A percentile compares a stretch with the other conserved stretches of the same genome.
These are phyloP conservation scores for Craterocephalus amniculus DNA, from an alignment of 2,797 vertebrate genomes.

Conservation along the genomic window DNA sequence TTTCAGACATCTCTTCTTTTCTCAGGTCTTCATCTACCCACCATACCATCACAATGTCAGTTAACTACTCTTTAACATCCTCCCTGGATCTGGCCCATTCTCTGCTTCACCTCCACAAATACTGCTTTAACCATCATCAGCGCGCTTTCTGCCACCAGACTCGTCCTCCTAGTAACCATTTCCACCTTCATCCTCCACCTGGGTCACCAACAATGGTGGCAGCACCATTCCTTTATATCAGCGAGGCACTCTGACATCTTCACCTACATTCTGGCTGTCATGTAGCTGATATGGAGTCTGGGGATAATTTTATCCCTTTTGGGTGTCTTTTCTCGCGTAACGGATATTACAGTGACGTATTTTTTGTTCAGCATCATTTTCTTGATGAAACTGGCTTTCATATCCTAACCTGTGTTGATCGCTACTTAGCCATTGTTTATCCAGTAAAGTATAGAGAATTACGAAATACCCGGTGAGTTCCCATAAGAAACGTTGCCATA, in stretches of 20 bases:
- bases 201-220: not conserved
- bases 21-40: too few relatives aligned
- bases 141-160: not conserved
- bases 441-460: conserved; percentile 30
- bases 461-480: not conserved
- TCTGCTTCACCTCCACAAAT: not conserved
- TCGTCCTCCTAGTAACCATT: not conserved
- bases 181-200: conserved; percentile 1
- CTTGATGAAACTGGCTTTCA: conserved; percentile 6
- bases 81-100: not conserved
- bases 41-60: too few relatives aligned
- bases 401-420: conserved; percentile 39
- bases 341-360: rapidly evolving
- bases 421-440: conserved; percentile 47
- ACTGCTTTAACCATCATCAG: not conserved
- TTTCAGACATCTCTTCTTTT: too few relatives aligned
- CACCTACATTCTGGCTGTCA: conserved; percentile 5
- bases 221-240: not conserved
- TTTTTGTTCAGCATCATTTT: rapidly evolving
- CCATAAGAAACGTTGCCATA: conserved; percentile 23
- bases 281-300: conserved; percentile 14
- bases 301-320: rapidly evolving
- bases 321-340: too few relatives aligned
- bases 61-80: not conserved
- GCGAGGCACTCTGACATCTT: conserved; percentile 23